Conservation (phyloP, 2,797 vertebrate species). For the Myotis daubentonii region DNA sequence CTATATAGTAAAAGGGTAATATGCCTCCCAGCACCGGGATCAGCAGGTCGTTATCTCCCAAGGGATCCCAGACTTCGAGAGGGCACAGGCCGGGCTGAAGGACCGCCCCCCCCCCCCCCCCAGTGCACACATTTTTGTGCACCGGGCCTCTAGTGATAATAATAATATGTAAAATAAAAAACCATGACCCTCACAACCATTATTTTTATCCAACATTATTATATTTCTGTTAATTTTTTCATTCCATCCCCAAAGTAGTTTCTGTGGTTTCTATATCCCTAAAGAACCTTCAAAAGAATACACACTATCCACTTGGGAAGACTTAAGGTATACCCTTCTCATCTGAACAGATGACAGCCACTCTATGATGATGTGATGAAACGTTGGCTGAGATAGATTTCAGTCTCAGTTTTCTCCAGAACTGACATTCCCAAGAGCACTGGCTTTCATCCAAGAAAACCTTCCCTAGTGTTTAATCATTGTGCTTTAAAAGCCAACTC, state of each 20-base stretch:
- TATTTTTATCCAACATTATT: background rate
- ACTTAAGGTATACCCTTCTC: background rate
- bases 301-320: background rate
- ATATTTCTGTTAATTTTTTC: background rate
- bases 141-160: no score
- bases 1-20: no score
- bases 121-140: no score
- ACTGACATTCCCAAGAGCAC: background rate
- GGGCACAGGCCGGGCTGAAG: no score
- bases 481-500: background rate
- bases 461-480: background rate
- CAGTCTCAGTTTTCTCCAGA: background rate
- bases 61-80: no score
- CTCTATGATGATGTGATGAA: background rate
- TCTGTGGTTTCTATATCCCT: background rate
- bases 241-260: background rate
- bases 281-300: background rate
- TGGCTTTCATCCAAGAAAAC: slow-evolving; percentile 33
- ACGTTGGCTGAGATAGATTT: background rate
- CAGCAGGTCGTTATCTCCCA: no score
- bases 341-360: background rate
- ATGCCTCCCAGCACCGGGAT: no score
- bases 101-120: no score
- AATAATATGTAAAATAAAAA: background rate
- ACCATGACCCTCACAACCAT: background rate